These are phyloP conservation scores for Chloroceryle inda DNA, from an alignment of 2,797 vertebrate genomes.

Conservation along the genomic window DNA sequence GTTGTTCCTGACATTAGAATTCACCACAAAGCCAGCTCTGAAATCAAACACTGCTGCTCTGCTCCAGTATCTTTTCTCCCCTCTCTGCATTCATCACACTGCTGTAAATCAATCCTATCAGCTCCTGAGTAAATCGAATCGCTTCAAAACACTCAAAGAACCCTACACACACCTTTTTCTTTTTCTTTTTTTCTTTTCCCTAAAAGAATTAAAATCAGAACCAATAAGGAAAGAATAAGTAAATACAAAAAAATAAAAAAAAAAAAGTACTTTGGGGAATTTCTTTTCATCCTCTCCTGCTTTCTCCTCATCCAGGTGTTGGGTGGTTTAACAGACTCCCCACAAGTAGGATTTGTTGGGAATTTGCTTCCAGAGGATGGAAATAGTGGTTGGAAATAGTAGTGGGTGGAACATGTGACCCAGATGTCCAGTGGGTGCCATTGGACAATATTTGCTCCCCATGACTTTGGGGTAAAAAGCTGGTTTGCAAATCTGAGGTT, in stretches of 20 bases:
- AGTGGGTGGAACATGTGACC: accelerated
- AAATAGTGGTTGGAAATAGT: background rate
- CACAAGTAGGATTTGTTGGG: background rate
- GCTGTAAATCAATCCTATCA: slow-evolving; percentile 38
- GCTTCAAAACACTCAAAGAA: background rate
- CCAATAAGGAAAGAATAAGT: background rate
- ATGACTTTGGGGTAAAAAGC: background rate
- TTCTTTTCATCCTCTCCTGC: background rate
- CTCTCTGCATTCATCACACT: background rate
- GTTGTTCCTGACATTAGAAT: slow-evolving; percentile 19
- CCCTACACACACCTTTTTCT: background rate
- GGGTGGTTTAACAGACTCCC: background rate
- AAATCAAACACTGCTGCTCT: slow-evolving; percentile 7
- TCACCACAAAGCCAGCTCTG: background rate
- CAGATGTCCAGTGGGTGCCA: accelerated
- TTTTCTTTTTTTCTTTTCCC: background rate
- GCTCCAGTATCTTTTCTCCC: background rate
- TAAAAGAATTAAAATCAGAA: background rate
- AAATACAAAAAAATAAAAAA: background rate
- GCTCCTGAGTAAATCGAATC: background rate
- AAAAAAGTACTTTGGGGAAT: background rate
- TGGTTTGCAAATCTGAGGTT: background rate
- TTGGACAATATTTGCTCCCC: background rate
- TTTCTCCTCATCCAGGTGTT: background rate
- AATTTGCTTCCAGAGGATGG: background rate